Evolutionary conservation across 2,888 invertebrate species (phyloP).

Genomic region (Leptopilina drosophilae): DNA sequence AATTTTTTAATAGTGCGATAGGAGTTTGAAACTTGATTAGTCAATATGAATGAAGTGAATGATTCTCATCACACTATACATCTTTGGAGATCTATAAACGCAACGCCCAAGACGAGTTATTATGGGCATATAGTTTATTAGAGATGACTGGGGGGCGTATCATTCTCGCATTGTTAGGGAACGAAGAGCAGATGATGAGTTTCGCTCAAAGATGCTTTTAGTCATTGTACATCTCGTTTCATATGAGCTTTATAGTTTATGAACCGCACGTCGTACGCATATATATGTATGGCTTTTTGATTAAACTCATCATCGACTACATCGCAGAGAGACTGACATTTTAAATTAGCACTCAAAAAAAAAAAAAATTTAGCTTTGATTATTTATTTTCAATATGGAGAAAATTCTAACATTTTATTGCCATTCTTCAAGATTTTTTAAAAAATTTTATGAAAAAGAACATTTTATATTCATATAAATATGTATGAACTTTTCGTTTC

Average conservation of each 20-base stretch:
- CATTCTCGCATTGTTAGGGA: conserved; percentile 70
- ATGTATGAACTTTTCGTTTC: too few species aligned
- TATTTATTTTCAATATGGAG: not conserved
- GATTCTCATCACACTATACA: not conserved
- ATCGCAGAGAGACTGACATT: not conserved
- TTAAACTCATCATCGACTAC: conserved; percentile 9
- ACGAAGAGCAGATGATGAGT: conserved; percentile 67
- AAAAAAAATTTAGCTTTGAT: not conserved
- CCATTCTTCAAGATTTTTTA: too few species aligned
- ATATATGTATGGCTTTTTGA: not conserved
- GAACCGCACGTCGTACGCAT: too few species aligned
- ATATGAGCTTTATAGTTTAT: not conserved
- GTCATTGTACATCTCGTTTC: conserved; percentile 52
- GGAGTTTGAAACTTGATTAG: conserved; percentile 22
- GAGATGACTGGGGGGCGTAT: conserved; percentile 60
- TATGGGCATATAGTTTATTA: too few species aligned
- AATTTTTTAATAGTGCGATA: conserved; percentile 7
- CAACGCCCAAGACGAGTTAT: conserved; percentile 32
- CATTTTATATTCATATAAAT: too few species aligned
- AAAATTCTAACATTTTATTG: too few species aligned
- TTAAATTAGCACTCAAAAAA: not conserved
- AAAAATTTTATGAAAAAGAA: too few species aligned
- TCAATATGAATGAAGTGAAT: not conserved
- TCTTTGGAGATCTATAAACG: not conserved
- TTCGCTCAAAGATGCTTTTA: conserved; percentile 66